Evolutionary conservation across 2,113 vertebrate genomes (phyloP).

Genomic region (Mus pahari): DNA sequence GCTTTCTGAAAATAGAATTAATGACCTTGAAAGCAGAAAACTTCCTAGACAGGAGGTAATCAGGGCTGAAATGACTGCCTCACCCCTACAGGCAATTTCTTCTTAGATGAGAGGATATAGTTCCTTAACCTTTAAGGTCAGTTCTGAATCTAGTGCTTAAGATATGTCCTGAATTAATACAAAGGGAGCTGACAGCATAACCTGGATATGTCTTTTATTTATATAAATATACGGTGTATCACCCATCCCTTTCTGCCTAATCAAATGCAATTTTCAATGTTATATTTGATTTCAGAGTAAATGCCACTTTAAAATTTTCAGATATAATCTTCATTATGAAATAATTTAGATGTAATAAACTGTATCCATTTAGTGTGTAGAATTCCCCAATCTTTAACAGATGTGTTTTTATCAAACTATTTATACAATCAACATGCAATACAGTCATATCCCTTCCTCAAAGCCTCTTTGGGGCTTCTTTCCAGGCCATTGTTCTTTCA

Average conservation of each 20-base stretch:
- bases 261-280: slow-evolving; percentile 48
- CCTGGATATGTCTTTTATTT: slow-evolving; percentile 74
- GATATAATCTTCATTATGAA: slow-evolving; percentile 53
- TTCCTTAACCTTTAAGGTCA: slow-evolving; percentile 79
- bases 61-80: slow-evolving; percentile 57
- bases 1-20: slow-evolving; percentile 40
- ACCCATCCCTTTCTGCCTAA: slow-evolving; percentile 57
- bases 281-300: slow-evolving; percentile 60
- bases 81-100: slow-evolving; percentile 58
- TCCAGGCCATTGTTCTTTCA: slow-evolving; percentile 15
- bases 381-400: slow-evolving; percentile 14
- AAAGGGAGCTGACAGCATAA: slow-evolving; percentile 68
- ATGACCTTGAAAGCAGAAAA: slow-evolving; percentile 35
- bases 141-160: slow-evolving; percentile 74
- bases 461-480: not conserved
- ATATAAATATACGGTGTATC: slow-evolving; percentile 54
- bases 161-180: slow-evolving; percentile 75
- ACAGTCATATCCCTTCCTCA: not conserved
- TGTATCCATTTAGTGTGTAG: not conserved
- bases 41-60: slow-evolving; percentile 31
- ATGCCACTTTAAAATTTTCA: not conserved
- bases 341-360: slow-evolving; percentile 45
- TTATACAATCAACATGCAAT: not conserved
- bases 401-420: not conserved
- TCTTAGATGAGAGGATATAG: slow-evolving; percentile 69